phyloP scores from a whole-genome alignment of 2,113 vertebrate genomes.

The Dryoscopus gambensis region DNA sequence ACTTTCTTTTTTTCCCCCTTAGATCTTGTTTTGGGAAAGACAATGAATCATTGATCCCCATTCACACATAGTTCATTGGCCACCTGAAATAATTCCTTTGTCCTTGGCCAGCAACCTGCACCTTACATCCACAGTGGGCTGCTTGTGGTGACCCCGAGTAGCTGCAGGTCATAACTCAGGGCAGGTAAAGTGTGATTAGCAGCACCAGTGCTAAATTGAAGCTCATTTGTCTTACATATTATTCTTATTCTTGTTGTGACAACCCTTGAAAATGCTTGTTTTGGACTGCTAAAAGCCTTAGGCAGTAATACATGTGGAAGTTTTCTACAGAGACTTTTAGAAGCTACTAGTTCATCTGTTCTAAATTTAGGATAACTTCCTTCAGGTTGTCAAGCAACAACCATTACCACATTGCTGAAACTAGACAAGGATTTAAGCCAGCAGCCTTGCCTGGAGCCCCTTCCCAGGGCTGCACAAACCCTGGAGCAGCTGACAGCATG shows the following conservation, averaged over 20 bases:
- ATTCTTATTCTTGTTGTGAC: neutral
- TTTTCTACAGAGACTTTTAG: neutral
- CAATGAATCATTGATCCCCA: neutral
- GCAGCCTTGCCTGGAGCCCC: neutral
- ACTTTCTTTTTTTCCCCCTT: neutral
- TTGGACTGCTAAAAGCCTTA: neutral
- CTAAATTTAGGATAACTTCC: neutral
- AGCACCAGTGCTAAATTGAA: neutral
- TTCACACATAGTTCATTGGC: neutral
- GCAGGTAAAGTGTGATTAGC: neutral
- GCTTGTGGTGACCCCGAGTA: neutral
- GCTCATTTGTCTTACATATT: neutral
- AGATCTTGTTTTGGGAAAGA: neutral
- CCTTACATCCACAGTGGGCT: neutral
- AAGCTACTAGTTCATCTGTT: neutral
- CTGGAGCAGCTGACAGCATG: neutral
- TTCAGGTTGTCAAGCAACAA: neutral
- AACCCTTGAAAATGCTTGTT: neutral
- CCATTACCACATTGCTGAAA: neutral
- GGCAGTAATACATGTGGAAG: neutral
- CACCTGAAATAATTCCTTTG: neutral
- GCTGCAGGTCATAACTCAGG: neutral
- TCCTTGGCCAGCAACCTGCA: neutral
- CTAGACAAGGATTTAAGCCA: neutral
- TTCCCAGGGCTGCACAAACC: neutral